phyloP scores from a whole-genome alignment of 2,888 invertebrate species.

The Sarcophaga carnaria region DNA sequence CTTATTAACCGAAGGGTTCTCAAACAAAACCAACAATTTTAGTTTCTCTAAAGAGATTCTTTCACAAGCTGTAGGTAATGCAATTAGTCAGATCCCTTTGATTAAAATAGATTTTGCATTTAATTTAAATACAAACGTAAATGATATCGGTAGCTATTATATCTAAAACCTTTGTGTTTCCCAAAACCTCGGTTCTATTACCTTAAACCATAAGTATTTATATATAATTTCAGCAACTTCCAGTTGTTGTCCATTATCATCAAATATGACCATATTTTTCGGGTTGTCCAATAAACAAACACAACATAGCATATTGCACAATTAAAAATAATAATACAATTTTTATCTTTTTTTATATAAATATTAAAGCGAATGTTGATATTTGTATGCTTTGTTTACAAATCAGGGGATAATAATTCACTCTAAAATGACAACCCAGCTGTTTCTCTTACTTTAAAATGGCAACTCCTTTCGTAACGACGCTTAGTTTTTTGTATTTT shows the following conservation, averaged over 20 bases:
- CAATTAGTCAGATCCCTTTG: too few relatives aligned
- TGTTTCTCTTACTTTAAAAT: not conserved
- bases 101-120: too few relatives aligned
- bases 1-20: too few relatives aligned
- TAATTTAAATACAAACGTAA: too few relatives aligned
- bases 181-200: conserved; percentile 48
- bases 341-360: not conserved
- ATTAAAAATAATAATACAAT: not conserved
- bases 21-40: too few relatives aligned
- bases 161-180: too few relatives aligned
- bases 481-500: not conserved
- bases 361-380: not conserved
- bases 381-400: not conserved
- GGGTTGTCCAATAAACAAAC: conserved; percentile 77
- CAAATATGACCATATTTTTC: conserved; percentile 77
- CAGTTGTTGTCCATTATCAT: conserved; percentile 72
- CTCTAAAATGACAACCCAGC: not conserved
- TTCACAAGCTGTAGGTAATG: too few relatives aligned
- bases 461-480: not conserved
- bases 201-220: conserved; percentile 81
- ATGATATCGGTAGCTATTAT: too few relatives aligned
- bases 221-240: conserved; percentile 76
- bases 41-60: too few relatives aligned
- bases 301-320: conserved; percentile 75
- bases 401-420: conserved; percentile 5